phyloP scores from a whole-genome alignment of 2,888 invertebrate genomes.

The Saturnia japonica region DNA sequence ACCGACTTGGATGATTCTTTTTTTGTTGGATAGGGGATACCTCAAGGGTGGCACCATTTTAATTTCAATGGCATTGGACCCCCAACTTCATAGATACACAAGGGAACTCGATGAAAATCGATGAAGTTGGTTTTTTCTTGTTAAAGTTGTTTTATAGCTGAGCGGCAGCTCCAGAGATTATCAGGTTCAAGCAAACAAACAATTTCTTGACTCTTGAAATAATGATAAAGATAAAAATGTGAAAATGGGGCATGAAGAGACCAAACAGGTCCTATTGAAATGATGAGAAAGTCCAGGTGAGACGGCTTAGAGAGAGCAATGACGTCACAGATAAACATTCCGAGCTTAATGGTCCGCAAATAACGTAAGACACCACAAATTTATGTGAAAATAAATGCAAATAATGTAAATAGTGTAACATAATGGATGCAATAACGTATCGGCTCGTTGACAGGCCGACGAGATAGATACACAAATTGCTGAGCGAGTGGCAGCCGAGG shows the following conservation, averaged over 20 bases:
- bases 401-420: constrained; percentile 16
- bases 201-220: too few species aligned
- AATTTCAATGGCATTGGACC: too few species aligned
- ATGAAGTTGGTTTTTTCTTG: too few species aligned
- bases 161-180: too few species aligned
- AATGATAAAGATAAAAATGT: background rate
- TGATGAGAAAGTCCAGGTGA: constrained; percentile 8
- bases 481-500: constrained; percentile 3
- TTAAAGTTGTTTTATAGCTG: too few species aligned
- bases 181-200: too few species aligned
- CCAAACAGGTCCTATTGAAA: background rate
- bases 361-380: constrained; percentile 9
- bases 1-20: too few species aligned
- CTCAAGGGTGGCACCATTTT: too few species aligned
- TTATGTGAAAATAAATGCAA: constrained; percentile 13
- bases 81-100: too few species aligned
- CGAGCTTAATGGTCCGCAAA: constrained; percentile 13
- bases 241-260: background rate
- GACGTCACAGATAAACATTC: constrained; percentile 9
- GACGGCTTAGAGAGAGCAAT: background rate
- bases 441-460: constrained; percentile 7
- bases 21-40: too few species aligned
- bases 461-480: constrained; percentile 3
- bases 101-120: too few species aligned
- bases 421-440: constrained; percentile 16